Base-by-base conservation (phyloP, 2,113 vertebrate species). In the Amazona guildingii region DNA sequence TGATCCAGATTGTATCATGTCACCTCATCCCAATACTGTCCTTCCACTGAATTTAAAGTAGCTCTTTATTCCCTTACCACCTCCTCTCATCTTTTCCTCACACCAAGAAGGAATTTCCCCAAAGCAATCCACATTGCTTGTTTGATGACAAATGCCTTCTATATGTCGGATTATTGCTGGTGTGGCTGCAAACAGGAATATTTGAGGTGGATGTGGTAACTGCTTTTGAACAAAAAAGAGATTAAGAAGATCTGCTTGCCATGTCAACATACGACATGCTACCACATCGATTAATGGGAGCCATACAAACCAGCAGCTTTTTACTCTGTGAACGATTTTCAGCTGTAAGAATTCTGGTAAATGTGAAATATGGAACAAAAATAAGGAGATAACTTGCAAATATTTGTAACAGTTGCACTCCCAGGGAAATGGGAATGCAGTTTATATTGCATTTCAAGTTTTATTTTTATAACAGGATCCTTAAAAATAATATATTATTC, bases 61-160 rank as follows among this genome's bases (percentile, higher is more conserved):
- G 31, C 43, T 82, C 27, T 92, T 86, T 83, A 48, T 73, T 73
- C 73, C 35, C 39, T 84, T 83, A 41, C 49, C 31, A 17, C n/a
- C 67, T 90, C 25, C 25, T 74, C 25, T 90, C 63, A 75, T 27
- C 25, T 19, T 79, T 55, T 63, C 52, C 55, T 74, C 25, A 39
- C 2, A 0, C 33, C 68, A 78, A 39, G 43, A 87, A 94, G 64
- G 67, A 91, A 76, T 73, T 78, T 48, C 35, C 66, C 16, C 29
- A 90, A 41, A 94, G 59, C 75, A 85, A 24, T 61, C 46, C 33
- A 18, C 79, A 37, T 63, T 69, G 15, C 86, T 88, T 79, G 13
- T 85, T 92, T 88, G 54, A 80, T 96, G 79, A 94, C 46, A 94
- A 43, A 96, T 90, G 29, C 41, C 28, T 89, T 90, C 80, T 88